Base-by-base conservation (phyloP, 2,888 invertebrate species). In the Macroteleia sp. region DNA sequence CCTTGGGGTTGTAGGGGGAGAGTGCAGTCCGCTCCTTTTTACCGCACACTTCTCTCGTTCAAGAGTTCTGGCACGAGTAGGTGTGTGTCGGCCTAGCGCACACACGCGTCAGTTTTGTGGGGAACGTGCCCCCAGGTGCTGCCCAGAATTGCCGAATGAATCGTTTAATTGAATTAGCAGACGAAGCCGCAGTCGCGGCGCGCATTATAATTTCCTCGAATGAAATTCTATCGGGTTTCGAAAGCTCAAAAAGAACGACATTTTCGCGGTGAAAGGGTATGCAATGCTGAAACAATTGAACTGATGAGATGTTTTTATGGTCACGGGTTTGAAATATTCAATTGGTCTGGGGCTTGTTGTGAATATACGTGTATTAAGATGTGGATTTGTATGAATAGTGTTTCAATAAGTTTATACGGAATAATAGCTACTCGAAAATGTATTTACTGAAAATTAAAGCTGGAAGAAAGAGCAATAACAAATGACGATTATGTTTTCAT, bases 151-250 rank as follows among this genome's bases (percentile, higher is more conserved):
- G 71, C 76, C 79, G 81, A 85, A 83, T 83, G 84, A 88, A 86
- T 86, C 85, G 87, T 87, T 88, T 90, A 89, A 90, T 90, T 90
- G 89, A 90, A 90, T 90, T 90, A 89, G 86, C 83, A 83, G 85
- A 82, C 81, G 85, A 81, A 80, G 83, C 82, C 74, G 36, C 77
- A 76, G 70, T 81, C 78, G 81, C 82, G 83, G 77, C 69, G 79
- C 77, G 86, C 83, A 85, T 86, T 85, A 83, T 85, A 85, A 87
- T 81, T 82, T 76, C 50, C 30, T 30, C 19, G 6, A 62, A 54
- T 67, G 46, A 50, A 71, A 61, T 66, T 64, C 46, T 44, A 66
- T 56, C 20, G 50, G 12, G 17, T 16, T 25, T 62, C 42, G 19
- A 30, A 34, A 61, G 56, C 36, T 50, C 25, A 36, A 42, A 36